Base-by-base conservation (phyloP, 2,888 invertebrate species). In the Chrysolina oricalcia region DNA sequence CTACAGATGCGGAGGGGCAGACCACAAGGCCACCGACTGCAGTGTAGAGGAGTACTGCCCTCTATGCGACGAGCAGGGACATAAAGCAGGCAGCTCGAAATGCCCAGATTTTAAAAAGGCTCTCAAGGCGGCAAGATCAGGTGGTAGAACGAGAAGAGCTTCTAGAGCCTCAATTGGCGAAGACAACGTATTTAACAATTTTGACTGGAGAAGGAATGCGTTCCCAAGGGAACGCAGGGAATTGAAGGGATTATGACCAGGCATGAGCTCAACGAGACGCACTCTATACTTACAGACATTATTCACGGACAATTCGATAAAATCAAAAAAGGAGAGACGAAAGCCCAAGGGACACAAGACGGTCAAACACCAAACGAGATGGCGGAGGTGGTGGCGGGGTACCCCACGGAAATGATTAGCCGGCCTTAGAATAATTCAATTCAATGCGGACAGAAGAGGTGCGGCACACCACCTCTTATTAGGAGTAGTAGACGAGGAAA, bases 121-220 rank as follows among this genome's bases (percentile, higher is more conserved):
- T 5, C 74, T 72, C 27, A 66, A 59, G 59, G 23, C 43, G 19
- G 56, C 70, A 9, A 21, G 59, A 21, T 41, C 35, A 70, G 59
- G 6, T 2, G 17, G n/a, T 2, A 56, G 46, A 9, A 23, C 8
- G 17, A 46, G 4, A 6, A 35, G 40, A 17, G 19, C 5, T 10
- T 10, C 13, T 13, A 56, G 53, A 4, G 53, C 4, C 53, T 8
- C 8, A 2, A 2, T 0, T 11, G 53, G 13, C 8, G 53, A 56
- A 48, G 48, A 48, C 17, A 15, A n/a, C n/a, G 13, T 48, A 10
- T 13, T 53, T 53, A 1, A 6, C 21, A 13, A 17, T 21, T 8
- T 9, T 10, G 19, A 53, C 8, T 11, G 13, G 13, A 15, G n/a
- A 21, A 10, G 21, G 11, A 21, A 53, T 9, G 11, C 9, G 53